These are phyloP conservation scores for Brachionichthys hirsutus DNA, from an alignment of 2,113 vertebrate species.

Conservation along the genomic window DNA sequence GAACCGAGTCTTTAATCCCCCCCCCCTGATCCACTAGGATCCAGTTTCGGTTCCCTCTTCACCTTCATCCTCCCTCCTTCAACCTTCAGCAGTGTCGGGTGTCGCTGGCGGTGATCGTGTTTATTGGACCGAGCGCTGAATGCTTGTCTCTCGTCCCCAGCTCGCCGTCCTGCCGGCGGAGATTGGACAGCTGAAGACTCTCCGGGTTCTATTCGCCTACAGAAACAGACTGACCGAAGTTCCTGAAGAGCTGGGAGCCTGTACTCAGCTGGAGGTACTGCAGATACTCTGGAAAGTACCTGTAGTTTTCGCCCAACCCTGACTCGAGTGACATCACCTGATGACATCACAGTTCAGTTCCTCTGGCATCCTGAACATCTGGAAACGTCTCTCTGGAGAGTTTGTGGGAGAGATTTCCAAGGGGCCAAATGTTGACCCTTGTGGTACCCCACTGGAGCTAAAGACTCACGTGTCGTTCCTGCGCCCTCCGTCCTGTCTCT, in stretches of 20 bases:
- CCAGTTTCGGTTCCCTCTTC: constrained; percentile 31
- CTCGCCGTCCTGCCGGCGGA: constrained; percentile 84
- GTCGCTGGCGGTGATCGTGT: neutral
- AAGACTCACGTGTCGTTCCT: neutral
- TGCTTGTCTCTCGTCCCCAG: constrained; percentile 22
- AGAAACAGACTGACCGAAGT: constrained; percentile 86
- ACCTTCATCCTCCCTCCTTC: constrained; percentile 8
- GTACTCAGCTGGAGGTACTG: constrained; percentile 81
- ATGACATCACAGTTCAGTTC: too few species aligned
- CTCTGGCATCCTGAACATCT: too few species aligned
- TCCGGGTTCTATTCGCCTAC: constrained; percentile 86
- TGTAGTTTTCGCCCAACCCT: too few species aligned
- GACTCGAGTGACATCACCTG: too few species aligned
- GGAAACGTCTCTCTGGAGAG: too few species aligned
- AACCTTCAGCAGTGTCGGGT: neutral
- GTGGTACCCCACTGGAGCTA: neutral
- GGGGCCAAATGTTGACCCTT: neutral
- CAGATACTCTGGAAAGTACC: neutral
- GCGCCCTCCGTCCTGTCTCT: neutral
- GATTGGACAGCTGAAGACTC: constrained; percentile 81
- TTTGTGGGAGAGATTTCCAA: neutral
- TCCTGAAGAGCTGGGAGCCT: constrained; percentile 85
- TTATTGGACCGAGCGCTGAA: neutral
- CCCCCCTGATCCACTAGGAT: constrained; percentile 34
- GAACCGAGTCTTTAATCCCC: constrained; percentile 34